Evolutionary conservation across 2,888 invertebrate species (phyloP).

Genomic region (Eurytoma adleriae): DNA sequence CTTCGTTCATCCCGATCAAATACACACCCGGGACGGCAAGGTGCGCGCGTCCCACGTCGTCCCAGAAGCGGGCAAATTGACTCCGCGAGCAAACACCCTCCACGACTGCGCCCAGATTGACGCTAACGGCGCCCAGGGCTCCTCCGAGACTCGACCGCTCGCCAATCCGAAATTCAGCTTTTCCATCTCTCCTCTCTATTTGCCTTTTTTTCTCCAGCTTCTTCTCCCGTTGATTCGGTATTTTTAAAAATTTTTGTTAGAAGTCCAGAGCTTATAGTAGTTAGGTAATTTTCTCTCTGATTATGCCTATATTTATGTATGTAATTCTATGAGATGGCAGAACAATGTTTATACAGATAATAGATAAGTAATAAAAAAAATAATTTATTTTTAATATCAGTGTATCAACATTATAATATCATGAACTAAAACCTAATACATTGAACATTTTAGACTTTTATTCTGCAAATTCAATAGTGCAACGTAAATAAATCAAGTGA

Average conservation of each 20-base stretch:
- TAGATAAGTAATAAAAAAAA: background rate
- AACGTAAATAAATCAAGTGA: background rate
- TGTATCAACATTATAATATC: too few species aligned
- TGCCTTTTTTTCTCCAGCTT: too few species aligned
- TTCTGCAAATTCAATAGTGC: background rate
- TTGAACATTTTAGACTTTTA: too few species aligned
- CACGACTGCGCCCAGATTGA: background rate
- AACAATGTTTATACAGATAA: background rate
- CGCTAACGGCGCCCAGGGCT: background rate
- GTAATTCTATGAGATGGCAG: background rate
- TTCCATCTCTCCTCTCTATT: background rate
- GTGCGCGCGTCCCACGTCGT: background rate
- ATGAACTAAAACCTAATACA: too few species aligned
- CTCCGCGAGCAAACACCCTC: background rate
- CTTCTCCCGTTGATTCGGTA: too few species aligned
- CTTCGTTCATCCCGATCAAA: constrained; percentile 27
- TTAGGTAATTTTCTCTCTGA: too few species aligned
- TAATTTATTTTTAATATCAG: background rate
- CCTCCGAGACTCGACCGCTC: background rate
- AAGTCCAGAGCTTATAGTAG: background rate
- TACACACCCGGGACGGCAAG: constrained; percentile 8
- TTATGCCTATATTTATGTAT: background rate
- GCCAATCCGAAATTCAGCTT: background rate
- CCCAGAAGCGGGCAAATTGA: constrained; percentile 6
- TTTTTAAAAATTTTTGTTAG: background rate